Conservation (phyloP, 1,140 invertebrate genomes). For the Anoplolepis gracilipes region DNA sequence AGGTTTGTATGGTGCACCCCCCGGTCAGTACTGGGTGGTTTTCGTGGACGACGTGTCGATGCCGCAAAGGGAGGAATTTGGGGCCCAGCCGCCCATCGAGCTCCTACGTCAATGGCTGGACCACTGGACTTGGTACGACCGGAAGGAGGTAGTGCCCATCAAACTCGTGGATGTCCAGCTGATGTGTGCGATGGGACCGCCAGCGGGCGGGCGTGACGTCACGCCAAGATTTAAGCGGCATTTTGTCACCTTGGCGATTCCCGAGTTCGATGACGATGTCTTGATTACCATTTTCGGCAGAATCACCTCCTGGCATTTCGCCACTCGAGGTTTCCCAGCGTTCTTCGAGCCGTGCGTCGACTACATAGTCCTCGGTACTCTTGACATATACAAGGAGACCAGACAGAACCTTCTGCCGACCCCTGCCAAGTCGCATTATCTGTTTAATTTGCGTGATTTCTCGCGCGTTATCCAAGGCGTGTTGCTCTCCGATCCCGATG, state of each 20-base stretch:
- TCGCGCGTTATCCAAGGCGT: constrained; percentile 94
- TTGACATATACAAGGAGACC: constrained; percentile 94
- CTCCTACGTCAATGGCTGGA: constrained; percentile 97
- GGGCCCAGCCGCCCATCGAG: constrained; percentile 97
- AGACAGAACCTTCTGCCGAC: constrained; percentile 95
- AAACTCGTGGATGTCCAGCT: constrained; percentile 95
- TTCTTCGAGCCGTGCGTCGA: constrained; percentile 95
- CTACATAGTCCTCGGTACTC: constrained; percentile 93
- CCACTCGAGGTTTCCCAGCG: constrained; percentile 94
- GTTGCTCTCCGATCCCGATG: constrained; percentile 76
- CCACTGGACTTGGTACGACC: constrained; percentile 96
- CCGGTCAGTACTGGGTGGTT: constrained; percentile 88
- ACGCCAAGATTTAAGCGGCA: constrained; percentile 97
- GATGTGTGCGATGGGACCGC: constrained; percentile 95
- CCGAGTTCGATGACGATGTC: constrained; percentile 95
- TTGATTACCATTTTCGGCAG: constrained; percentile 95
- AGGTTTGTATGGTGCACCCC: constrained; percentile 62
- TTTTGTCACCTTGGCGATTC: constrained; percentile 95
- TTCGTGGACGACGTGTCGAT: constrained; percentile 98
- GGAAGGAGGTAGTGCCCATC: constrained; percentile 93
- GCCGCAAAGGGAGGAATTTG: constrained; percentile 95
- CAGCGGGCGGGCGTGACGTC: constrained; percentile 93
- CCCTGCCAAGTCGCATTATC: constrained; percentile 96
- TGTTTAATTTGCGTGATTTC: constrained; percentile 98
- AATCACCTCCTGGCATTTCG: constrained; percentile 97